These are phyloP conservation scores for Cygnus atratus DNA, from an alignment of 2,113 vertebrate genomes.

Conservation along the genomic window DNA sequence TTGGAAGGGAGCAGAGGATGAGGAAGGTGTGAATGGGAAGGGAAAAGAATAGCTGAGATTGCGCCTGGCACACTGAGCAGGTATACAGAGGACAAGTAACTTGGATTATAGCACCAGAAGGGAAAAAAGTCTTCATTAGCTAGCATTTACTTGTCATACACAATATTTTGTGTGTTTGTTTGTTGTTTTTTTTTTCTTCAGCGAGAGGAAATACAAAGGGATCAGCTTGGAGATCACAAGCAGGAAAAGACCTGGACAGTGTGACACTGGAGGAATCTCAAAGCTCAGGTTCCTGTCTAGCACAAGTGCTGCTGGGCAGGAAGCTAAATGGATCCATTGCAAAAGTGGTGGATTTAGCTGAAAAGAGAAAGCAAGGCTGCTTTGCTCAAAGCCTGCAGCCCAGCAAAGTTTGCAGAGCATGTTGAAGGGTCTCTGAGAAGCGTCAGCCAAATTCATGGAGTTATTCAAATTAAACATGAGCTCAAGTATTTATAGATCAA, in stretches of 20 bases:
- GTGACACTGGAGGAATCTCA: not conserved
- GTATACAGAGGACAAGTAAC: not conserved
- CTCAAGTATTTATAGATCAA: not conserved
- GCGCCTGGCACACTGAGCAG: not conserved
- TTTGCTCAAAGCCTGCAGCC: not conserved
- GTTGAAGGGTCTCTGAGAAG: not conserved
- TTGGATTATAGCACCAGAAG: not conserved
- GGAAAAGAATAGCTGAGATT: not conserved
- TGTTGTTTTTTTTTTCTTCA: not conserved
- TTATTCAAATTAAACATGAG: not conserved
- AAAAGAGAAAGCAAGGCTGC: not conserved
- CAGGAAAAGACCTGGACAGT: not conserved
- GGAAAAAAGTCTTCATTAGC: not conserved
- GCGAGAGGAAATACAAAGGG: not conserved
- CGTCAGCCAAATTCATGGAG: not conserved
- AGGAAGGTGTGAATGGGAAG: not conserved
- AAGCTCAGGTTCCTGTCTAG: not conserved
- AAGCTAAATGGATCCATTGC: not conserved
- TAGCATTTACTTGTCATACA: not conserved
- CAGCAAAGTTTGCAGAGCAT: not conserved
- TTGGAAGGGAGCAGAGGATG: not conserved
- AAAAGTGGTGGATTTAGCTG: not conserved
- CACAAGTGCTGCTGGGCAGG: not conserved
- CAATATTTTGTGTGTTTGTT: not conserved
- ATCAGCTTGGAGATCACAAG: not conserved